These are phyloP conservation scores for Eupithecia insigniata DNA, from an alignment of 2,888 invertebrate genomes.

Conservation along the genomic window DNA sequence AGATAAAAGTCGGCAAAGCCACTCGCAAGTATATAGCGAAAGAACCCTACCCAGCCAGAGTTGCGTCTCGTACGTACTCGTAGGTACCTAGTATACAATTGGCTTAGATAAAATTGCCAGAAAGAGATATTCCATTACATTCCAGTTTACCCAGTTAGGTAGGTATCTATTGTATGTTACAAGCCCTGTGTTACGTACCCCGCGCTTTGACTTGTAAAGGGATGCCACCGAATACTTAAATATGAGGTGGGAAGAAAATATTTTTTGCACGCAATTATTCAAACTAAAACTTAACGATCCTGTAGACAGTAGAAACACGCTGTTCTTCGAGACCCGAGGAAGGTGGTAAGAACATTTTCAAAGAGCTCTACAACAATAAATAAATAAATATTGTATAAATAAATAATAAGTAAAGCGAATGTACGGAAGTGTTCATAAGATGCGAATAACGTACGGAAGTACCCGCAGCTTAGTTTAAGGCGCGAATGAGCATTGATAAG, in stretches of 20 bases:
- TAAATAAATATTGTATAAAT: no score
- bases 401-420: background rate
- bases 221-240: no score
- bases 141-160: no score
- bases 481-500: slow-evolving; percentile 37
- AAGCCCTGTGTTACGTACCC: background rate
- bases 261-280: background rate
- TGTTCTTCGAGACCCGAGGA: no score
- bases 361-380: background rate
- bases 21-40: no score
- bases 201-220: background rate
- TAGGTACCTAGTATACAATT: no score
- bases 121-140: no score
- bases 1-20: no score
- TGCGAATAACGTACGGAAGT: slow-evolving; percentile 33
- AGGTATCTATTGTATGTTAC: background rate
- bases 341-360: background rate
- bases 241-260: no score
- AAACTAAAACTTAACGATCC: background rate
- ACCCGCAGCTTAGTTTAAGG: slow-evolving; percentile 39
- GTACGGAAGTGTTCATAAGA: background rate
- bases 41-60: no score
- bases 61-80: no score
- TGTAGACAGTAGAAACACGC: background rate
- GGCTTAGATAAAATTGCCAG: background rate